Evolutionary conservation across 2,797 vertebrate genomes (phyloP).

Genomic region (Spizella passerina): DNA sequence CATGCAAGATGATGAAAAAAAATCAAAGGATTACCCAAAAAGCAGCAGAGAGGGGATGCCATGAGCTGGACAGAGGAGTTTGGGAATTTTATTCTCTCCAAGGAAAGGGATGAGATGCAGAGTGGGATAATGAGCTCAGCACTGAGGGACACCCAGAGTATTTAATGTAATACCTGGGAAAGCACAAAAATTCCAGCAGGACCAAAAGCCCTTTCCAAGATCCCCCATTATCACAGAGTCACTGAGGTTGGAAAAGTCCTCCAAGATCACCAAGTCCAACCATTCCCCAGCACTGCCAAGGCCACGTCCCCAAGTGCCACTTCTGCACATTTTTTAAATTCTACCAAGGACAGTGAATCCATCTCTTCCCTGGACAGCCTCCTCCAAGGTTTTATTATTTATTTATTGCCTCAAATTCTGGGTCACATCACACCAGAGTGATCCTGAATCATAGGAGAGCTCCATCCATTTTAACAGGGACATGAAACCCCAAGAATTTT

Average conservation of each 20-base stretch:
- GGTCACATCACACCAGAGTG: background rate
- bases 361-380: background rate
- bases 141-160: accelerated
- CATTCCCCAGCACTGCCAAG: background rate
- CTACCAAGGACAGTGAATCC: background rate
- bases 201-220: background rate
- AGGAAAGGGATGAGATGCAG: background rate
- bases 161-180: background rate
- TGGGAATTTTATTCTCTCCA: background rate
- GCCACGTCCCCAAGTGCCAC: background rate
- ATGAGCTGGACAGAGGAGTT: background rate
- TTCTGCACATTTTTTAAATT: accelerated
- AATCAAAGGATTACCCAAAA: background rate
- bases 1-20: background rate
- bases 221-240: background rate
- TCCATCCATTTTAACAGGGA: background rate
- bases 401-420: background rate
- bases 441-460: accelerated
- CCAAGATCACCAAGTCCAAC: background rate
- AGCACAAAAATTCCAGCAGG: background rate
- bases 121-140: background rate
- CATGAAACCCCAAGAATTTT: background rate
- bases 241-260: background rate
- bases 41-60: background rate
- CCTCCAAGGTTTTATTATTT: background rate